Base-by-base conservation (phyloP, 2,113 vertebrate species). In the Crotophaga sulcirostris region DNA sequence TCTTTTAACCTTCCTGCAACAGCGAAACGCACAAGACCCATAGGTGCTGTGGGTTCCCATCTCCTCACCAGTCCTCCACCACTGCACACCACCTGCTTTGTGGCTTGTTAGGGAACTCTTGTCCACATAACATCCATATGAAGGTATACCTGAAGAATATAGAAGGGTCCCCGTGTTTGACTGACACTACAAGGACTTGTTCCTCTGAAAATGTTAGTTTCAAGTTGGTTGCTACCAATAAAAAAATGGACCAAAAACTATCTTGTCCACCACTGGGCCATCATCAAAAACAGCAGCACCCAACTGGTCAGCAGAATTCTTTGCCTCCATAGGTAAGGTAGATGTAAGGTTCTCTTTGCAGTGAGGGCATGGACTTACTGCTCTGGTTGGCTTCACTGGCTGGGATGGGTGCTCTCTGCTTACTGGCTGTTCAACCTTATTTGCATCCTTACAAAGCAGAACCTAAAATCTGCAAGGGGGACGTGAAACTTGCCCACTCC, bases 331-430 rank as follows among this genome's bases (percentile, higher is more conserved):
- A 38, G 55, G 38, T 14, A 21, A 60, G 29, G 55, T 3, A 73
- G 55, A 42, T 10, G 36, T 4, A 13, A 74, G 31, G 10, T 18
- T 64, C 14, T 56, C n/a, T 92, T 54, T 51, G 47, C 56, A 84
- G 8, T 12, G 38, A 88, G 47, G 26, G 4, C 44, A 76, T 0
- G 0, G 26, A 15, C 29, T 24, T 4, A 0, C 4, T 4, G 4
- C 56, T 83, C 52, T 28, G 54, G 13, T 45, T 45, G 17, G 20
- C 9, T 3, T 11, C 64, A n/a, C 28, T 31, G 20, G 19, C 10
- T 40, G 42, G 28, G 29, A 21, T 4, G 24, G 36, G 44, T 8
- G 16, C 59, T 28, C 28, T 63, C 33, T 42, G 17, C 31, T 47
- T 47, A 10, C 55, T 16, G 18, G 10, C 25, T 68, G 24, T 15